phyloP scores from a whole-genome alignment of 2,888 invertebrate species.

The Creontiades dilutus region DNA sequence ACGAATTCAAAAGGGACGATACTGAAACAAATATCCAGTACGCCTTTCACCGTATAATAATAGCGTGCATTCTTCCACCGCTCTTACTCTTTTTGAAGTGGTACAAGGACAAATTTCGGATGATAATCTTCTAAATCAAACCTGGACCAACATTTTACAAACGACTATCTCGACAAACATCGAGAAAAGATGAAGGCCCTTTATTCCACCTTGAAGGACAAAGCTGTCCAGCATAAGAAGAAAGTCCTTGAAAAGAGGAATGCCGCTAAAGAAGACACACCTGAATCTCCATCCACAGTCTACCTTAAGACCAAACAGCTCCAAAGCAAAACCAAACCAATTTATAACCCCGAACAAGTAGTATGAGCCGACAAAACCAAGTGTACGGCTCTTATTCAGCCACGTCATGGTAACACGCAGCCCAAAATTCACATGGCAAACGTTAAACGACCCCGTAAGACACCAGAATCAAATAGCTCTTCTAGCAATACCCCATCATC shows the following conservation, averaged over 20 bases:
- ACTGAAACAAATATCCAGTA: too few species aligned
- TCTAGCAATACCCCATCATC: too few species aligned
- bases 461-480: too few species aligned
- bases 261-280: conserved; percentile 33
- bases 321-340: conserved; percentile 40
- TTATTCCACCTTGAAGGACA: neutral
- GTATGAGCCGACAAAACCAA: neutral
- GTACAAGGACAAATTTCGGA: conserved; percentile 27
- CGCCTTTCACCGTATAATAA: conserved; percentile 68
- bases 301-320: conserved; percentile 34
- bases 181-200: conserved; percentile 31
- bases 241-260: conserved; percentile 7
- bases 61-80: conserved; percentile 28
- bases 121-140: conserved; percentile 12
- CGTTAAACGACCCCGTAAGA: conserved; percentile 35
- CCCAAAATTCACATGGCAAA: conserved; percentile 44
- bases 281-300: neutral
- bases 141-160: neutral
- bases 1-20: too few species aligned
- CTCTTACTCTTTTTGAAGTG: conserved; percentile 50
- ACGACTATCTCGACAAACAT: conserved; percentile 50
- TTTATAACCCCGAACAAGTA: neutral
- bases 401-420: conserved; percentile 37
- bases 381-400: neutral
- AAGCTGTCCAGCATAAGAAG: neutral